These are phyloP conservation scores for Pongo abelii DNA, from an alignment of 2,113 vertebrate genomes.

Conservation along the genomic window DNA sequence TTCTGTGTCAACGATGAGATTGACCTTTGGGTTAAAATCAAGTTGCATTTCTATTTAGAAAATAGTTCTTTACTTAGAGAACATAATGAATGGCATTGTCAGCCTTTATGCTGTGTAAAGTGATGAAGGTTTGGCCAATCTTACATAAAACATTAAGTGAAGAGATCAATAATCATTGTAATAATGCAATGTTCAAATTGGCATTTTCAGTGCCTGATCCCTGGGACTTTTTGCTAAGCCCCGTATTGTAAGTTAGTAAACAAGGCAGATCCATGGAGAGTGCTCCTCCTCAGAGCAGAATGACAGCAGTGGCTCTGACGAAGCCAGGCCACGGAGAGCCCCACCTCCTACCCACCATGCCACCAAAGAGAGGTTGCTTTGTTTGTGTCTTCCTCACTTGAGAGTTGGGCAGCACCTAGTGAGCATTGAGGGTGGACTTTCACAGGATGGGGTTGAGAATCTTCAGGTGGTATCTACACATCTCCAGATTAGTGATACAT, in stretches of 20 bases:
- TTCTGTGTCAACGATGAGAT: conserved; percentile 52
- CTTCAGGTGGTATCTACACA: background rate
- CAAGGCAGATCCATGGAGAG: background rate
- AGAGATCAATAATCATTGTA: conserved; percentile 28
- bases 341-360: accelerated
- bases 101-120: background rate
- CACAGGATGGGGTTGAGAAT: background rate
- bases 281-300: background rate
- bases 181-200: background rate
- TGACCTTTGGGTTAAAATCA: conserved; percentile 70
- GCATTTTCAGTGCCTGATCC: background rate
- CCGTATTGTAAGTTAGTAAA: background rate
- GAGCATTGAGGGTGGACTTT: background rate
- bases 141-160: background rate
- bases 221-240: background rate
- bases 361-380: accelerated
- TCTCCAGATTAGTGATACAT: background rate
- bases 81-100: background rate
- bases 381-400: background rate
- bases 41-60: conserved; percentile 63
- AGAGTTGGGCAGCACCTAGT: background rate
- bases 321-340: accelerated
- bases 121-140: background rate
- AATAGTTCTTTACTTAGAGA: conserved; percentile 47
- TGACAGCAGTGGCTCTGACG: accelerated